phyloP scores from a whole-genome alignment of 2,888 invertebrate species.

The Pyrrhia umbra region DNA sequence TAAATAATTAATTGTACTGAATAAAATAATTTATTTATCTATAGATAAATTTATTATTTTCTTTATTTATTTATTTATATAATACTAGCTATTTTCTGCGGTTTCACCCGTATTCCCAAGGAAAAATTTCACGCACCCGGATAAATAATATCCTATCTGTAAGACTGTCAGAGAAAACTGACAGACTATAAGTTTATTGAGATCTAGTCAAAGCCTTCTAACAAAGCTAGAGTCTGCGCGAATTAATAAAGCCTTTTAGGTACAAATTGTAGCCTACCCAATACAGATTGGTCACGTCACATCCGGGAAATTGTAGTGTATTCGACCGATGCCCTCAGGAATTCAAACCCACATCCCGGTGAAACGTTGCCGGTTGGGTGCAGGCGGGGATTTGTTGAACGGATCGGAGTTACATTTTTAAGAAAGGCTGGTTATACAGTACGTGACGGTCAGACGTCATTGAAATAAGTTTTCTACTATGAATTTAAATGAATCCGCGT shows the following conservation, averaged over 20 bases:
- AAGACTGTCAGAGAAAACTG: not conserved
- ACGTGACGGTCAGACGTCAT: not conserved
- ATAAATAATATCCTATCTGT: too few relatives aligned
- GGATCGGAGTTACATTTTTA: not conserved
- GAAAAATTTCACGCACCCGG: too few relatives aligned
- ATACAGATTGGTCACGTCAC: slow-evolving; percentile 27
- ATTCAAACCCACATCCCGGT: slow-evolving; percentile 16
- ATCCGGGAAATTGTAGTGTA: slow-evolving; percentile 18
- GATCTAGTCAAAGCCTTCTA: slow-evolving; percentile 6
- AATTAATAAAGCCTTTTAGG: slow-evolving; percentile 14
- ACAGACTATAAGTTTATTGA: not conserved
- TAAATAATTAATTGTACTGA: not conserved
- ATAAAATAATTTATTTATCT: too few relatives aligned
- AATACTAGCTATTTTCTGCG: too few relatives aligned
- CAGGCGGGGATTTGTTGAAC: slow-evolving; percentile 10
- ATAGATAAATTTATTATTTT: not conserved
- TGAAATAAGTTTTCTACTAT: not conserved
- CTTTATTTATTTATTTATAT: too few relatives aligned
- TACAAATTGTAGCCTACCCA: slow-evolving; percentile 23
- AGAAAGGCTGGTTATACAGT: not conserved
- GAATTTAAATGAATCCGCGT: not conserved
- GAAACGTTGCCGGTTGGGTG: not conserved
- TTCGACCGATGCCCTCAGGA: slow-evolving; percentile 17
- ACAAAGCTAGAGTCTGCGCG: not conserved
- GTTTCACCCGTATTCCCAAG: too few relatives aligned